Percentiles rank a stretch among this genome's conserved stretches.
These are phyloP conservation scores for Brachionus rotundiformis DNA, from an alignment of 1,140 invertebrate genomes.

Conservation along the genomic window DNA sequence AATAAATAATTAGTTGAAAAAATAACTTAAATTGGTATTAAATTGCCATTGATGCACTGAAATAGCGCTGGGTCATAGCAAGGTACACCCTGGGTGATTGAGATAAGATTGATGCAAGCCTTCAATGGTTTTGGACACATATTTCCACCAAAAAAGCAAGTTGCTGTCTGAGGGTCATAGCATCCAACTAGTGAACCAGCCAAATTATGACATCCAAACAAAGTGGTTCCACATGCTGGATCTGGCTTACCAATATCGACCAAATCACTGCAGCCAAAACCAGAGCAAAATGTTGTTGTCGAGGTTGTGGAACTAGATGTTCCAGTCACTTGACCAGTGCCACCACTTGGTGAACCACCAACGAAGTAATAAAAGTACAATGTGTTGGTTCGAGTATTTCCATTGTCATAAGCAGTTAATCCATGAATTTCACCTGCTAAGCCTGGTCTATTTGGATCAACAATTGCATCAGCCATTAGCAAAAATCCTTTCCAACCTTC, in stretches of 20 bases:
- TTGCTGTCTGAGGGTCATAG: slow-evolving; percentile 13
- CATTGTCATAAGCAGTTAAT: slow-evolving; percentile 13
- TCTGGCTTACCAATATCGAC: slow-evolving; percentile 26
- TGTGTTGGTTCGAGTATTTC: slow-evolving; percentile 20
- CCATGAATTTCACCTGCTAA: neutral
- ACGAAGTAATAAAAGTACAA: slow-evolving; percentile 29
- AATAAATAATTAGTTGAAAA: neutral
- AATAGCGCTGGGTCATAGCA: slow-evolving; percentile 11
- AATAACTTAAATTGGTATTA: neutral
- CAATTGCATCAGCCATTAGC: slow-evolving; percentile 28
- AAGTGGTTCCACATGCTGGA: neutral
- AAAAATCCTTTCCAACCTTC: slow-evolving; percentile 41
- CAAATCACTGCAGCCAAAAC: neutral
- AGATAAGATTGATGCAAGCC: neutral
- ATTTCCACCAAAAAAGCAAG: slow-evolving; percentile 37
- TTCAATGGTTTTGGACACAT: slow-evolving; percentile 27
- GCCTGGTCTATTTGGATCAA: slow-evolving; percentile 22
- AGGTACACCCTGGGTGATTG: neutral
- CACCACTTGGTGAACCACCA: slow-evolving; percentile 4
- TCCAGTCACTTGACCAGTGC: neutral
- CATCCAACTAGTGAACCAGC: neutral
- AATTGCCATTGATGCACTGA: slow-evolving; percentile 28
- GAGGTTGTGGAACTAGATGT: neutral
- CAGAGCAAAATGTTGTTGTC: neutral
- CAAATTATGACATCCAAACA: slow-evolving; percentile 27